These are phyloP conservation scores for Petrolisthes manimaculis DNA, from an alignment of 2,888 invertebrate species.

Conservation along the genomic window DNA sequence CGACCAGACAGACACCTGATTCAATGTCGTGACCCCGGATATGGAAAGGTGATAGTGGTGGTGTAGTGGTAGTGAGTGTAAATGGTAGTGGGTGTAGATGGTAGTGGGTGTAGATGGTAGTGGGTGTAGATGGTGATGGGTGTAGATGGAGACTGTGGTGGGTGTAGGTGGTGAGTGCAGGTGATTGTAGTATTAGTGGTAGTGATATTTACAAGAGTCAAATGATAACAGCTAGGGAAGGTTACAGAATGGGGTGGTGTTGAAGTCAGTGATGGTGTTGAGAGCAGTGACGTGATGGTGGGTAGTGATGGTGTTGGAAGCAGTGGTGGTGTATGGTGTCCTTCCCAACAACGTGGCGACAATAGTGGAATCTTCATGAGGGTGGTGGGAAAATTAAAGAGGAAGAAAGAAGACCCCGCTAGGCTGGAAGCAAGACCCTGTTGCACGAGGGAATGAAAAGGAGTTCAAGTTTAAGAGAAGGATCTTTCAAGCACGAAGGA, in stretches of 20 bases:
- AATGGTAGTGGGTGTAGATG: not conserved
- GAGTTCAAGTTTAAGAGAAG: no score
- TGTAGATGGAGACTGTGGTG: not conserved
- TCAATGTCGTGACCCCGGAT: no score
- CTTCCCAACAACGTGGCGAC: not conserved
- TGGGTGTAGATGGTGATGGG: not conserved
- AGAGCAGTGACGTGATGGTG: not conserved
- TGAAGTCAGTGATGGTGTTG: not conserved
- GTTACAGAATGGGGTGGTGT: not conserved
- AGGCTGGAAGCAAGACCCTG: no score
- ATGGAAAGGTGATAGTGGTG: no score
- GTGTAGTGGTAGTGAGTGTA: not conserved
- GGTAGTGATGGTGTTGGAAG: not conserved
- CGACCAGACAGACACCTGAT: no score
- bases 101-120: not conserved
- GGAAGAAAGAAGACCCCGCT: not conserved
- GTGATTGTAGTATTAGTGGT: no score
- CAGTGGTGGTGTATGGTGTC: not conserved
- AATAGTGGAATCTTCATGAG: not conserved
- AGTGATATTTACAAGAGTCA: no score
- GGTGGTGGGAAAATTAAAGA: not conserved
- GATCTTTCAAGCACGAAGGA: no score
- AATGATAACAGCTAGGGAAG: no score
- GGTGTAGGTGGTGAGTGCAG: not conserved
- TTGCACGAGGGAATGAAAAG: no score